Evolutionary conservation across 2,797 vertebrate genomes (phyloP).

Genomic region (Adrianichthys oophorus): DNA sequence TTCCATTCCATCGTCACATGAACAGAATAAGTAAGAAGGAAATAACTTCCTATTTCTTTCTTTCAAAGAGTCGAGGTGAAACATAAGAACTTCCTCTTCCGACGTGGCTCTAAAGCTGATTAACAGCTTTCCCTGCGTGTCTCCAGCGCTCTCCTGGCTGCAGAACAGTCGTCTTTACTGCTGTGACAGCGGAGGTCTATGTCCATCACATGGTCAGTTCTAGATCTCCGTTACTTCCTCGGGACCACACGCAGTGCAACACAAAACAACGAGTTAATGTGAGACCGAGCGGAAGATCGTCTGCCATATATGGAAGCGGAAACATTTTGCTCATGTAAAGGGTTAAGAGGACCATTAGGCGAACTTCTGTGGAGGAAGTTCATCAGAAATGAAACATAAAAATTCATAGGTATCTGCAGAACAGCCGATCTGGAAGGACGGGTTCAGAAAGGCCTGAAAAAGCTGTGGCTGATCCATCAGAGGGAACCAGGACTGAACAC

Average conservation of each 20-base stretch:
- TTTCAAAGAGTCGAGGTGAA: constrained; percentile 51
- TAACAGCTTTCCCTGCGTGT: constrained; percentile 31
- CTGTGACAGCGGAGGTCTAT: not conserved
- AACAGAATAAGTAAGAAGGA: too few species aligned
- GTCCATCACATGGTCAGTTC: constrained; percentile 23
- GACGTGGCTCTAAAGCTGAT: constrained; percentile 68
- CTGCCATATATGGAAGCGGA: constrained; percentile 31
- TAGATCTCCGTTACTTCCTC: constrained; percentile 1
- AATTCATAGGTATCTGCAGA: too few species aligned
- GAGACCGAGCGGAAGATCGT: constrained; percentile 30
- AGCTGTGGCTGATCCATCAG: too few species aligned
- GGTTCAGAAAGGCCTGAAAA: too few species aligned
- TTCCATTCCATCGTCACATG: too few species aligned
- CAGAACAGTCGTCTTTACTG: too few species aligned
- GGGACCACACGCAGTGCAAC: constrained; percentile 60
- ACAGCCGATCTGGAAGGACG: too few species aligned
- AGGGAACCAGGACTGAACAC: too few species aligned
- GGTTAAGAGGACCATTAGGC: constrained; percentile 40
- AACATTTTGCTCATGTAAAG: constrained; percentile 39
- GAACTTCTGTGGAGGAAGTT: not conserved
- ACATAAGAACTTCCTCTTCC: constrained; percentile 52
- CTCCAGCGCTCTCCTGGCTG: too few species aligned
- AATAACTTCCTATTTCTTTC: constrained; percentile 43
- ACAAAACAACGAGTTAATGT: constrained; percentile 39
- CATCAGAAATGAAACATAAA: too few species aligned